Base-by-base conservation (phyloP, 2,888 invertebrate species). In the Eulithis prunata region DNA sequence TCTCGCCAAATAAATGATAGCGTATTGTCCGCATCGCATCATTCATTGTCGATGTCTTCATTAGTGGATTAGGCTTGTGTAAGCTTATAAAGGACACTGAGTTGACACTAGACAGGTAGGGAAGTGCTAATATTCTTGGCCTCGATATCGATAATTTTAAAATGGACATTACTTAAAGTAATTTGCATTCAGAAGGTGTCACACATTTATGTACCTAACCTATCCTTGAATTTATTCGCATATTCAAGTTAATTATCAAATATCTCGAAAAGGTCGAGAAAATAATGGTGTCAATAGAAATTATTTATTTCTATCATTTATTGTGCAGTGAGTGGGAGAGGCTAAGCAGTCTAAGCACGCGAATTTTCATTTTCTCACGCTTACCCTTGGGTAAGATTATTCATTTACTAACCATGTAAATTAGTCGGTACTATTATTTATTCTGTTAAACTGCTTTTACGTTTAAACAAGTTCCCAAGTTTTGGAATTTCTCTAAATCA, bases 51-150 rank as follows among this genome's bases (percentile, higher is more conserved):
- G 76, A 87, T 82, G 78, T 78, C 81, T 88, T 86, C 82, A 88
- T 88, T 86, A 86, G 82, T 77, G 67, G 73, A 72, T 76, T 75
- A 68, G 68, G 72, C 76, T 79, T 71, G 71, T 75, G 77, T 80
- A 78, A 84, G 80, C 89, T 91, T 91, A 90, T 89, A 84, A 80
- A 84, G 85, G 85, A 87, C 87, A 83, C 71, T 74, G 74, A 67
- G 75, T 77, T 21, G 21, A 21, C 21, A 21, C 21, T 21, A 73
- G 78, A 78, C 77, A 77, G 71, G 80, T 80, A 75, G 75, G 41
- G 59, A 74, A 78, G 82, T 81, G 89, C 85, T 90, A 90, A 91
- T 85, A 87, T 70, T 71, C 74, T 76, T 82, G 87, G 86, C 89
- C 89, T 77, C 83, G 72, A 86, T 89, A 79, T 82, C 75, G 77